Evolutionary conservation across 2,797 vertebrate genomes (phyloP).

Genomic region (Loris lydekkerianus): DNA sequence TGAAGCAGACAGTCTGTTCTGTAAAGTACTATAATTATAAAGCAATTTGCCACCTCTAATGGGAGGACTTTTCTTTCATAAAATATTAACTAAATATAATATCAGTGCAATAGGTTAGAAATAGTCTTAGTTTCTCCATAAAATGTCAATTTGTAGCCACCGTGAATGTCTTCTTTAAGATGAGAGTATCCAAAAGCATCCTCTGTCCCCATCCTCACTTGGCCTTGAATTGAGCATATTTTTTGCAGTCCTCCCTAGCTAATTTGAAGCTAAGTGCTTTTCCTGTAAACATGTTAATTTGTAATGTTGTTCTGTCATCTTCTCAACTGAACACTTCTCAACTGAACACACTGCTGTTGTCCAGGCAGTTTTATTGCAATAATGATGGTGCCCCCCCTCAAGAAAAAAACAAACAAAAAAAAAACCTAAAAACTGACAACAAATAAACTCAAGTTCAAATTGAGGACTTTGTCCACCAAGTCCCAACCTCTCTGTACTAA

Average conservation of each 20-base stretch:
- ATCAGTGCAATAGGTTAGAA: slow-evolving; percentile 90
- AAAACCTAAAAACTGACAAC: slow-evolving; percentile 34
- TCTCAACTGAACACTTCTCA: background rate
- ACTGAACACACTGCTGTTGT: slow-evolving; percentile 1
- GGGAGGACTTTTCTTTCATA: slow-evolving; percentile 90
- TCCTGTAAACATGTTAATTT: slow-evolving; percentile 59
- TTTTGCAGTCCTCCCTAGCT: slow-evolving; percentile 67
- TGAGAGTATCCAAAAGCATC: slow-evolving; percentile 77
- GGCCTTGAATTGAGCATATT: slow-evolving; percentile 78
- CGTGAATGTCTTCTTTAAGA: slow-evolving; percentile 82
- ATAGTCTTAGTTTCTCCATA: slow-evolving; percentile 89
- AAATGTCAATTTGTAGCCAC: slow-evolving; percentile 89
- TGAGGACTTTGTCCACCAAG: slow-evolving; percentile 8
- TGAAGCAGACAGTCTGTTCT: slow-evolving; percentile 86
- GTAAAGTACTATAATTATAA: slow-evolving; percentile 90
- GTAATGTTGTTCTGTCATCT: background rate
- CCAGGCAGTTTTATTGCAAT: background rate
- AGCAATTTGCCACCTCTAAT: slow-evolving; percentile 90
- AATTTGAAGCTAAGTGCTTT: slow-evolving; percentile 75
- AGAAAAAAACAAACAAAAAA: too few relatives aligned
- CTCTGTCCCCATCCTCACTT: slow-evolving; percentile 71
- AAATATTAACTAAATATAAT: slow-evolving; percentile 92
- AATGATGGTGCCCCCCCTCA: background rate
- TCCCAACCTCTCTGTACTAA: background rate
- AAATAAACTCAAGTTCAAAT: background rate